Conservation (phyloP, 2,888 invertebrate species). For the Deroplatys truncata region DNA sequence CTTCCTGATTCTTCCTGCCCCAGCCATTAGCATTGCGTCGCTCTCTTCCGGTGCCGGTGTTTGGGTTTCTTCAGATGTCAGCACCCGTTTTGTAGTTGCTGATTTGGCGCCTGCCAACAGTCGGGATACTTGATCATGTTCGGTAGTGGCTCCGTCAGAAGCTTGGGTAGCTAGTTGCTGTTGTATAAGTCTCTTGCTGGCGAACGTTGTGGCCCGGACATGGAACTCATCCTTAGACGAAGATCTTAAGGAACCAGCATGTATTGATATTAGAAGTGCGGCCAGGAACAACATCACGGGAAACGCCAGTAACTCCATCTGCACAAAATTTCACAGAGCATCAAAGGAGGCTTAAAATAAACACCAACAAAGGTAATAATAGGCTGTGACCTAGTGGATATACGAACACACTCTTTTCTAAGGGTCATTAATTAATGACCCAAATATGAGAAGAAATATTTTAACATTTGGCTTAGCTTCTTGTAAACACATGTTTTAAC, state of each 20-base stretch:
- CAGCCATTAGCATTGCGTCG: conserved; percentile 63
- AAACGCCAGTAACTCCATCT: conserved; percentile 5
- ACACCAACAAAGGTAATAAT: too few species aligned
- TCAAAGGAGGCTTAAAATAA: too few species aligned
- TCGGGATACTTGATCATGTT: background rate
- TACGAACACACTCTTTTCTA: too few species aligned
- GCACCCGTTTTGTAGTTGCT: too few species aligned
- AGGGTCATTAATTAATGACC: too few species aligned
- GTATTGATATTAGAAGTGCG: background rate
- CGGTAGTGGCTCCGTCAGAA: background rate
- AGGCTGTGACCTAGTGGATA: too few species aligned
- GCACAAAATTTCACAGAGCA: background rate
- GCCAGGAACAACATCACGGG: background rate
- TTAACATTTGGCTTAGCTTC: too few species aligned
- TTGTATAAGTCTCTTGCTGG: background rate
- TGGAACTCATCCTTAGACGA: background rate
- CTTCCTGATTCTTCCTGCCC: conserved; percentile 63
- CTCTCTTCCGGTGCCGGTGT: conserved; percentile 41
- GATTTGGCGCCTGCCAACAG: background rate
- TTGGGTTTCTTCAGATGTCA: background rate
- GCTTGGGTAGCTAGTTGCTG: background rate
- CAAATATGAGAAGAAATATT: too few species aligned
- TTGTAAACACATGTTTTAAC: too few species aligned
- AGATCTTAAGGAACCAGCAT: background rate
- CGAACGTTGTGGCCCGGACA: background rate